Evolutionary conservation across 2,888 invertebrate genomes (phyloP).

Genomic region (Epicampocera succincta): DNA sequence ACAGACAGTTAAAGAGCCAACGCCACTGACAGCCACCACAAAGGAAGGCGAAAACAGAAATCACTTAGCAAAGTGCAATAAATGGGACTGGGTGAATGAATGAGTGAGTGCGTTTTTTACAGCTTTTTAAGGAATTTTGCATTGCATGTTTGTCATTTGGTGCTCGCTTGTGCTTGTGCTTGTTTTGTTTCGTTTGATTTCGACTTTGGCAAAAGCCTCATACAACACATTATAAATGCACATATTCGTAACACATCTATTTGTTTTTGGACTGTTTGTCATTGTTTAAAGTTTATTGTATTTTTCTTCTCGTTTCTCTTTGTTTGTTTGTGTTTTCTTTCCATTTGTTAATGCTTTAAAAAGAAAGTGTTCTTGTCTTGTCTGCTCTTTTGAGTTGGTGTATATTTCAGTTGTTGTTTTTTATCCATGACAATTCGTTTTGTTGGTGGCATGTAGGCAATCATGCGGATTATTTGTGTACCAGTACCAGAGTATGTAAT

Average conservation of each 20-base stretch:
- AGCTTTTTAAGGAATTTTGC: slow-evolving; percentile 48
- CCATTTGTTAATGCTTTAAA: slow-evolving; percentile 26
- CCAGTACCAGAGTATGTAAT: slow-evolving; percentile 46
- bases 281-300: slow-evolving; percentile 43
- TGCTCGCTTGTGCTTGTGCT: not conserved
- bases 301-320: not conserved
- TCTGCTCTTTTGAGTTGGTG: slow-evolving; percentile 53
- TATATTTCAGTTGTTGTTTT: slow-evolving; percentile 16
- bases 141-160: slow-evolving; percentile 64
- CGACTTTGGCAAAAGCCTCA: slow-evolving; percentile 14
- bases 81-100: slow-evolving; percentile 32
- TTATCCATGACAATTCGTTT: slow-evolving; percentile 36
- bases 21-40: slow-evolving; percentile 1
- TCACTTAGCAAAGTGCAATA: slow-evolving; percentile 65
- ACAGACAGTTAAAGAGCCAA: slow-evolving; percentile 7
- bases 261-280: slow-evolving; percentile 55
- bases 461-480: slow-evolving; percentile 61
- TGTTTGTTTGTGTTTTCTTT: not conserved
- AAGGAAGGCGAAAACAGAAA: slow-evolving; percentile 44
- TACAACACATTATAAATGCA: slow-evolving; percentile 28
- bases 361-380: slow-evolving; percentile 69
- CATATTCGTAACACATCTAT: slow-evolving; percentile 32
- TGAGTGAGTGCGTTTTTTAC: slow-evolving; percentile 52
- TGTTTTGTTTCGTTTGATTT: slow-evolving; percentile 39
- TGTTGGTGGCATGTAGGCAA: slow-evolving; percentile 65